Evolutionary conservation across 2,113 vertebrate genomes (phyloP).

Genomic region (Arizona elegans): DNA sequence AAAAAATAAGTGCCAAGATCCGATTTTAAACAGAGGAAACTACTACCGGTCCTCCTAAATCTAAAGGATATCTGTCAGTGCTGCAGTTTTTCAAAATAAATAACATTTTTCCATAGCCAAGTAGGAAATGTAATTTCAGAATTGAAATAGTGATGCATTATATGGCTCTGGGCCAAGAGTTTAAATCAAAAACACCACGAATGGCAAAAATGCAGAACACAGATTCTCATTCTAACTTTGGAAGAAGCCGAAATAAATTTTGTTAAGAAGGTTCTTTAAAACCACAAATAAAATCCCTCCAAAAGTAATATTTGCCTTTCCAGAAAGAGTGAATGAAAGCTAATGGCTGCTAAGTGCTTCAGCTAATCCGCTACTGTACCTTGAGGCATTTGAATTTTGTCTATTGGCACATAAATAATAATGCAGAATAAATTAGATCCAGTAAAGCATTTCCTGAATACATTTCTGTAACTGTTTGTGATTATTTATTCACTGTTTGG

Average conservation of each 20-base stretch:
- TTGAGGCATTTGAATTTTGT: conserved; percentile 44
- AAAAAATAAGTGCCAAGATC: background rate
- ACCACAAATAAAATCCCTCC: background rate
- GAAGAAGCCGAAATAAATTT: background rate
- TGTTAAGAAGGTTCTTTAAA: background rate
- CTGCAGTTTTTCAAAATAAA: background rate
- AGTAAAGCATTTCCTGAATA: conserved; percentile 50
- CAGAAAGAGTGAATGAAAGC: conserved; percentile 29
- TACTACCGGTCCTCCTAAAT: background rate
- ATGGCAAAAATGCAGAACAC: background rate
- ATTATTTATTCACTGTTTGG: conserved; percentile 64
- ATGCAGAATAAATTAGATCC: conserved; percentile 58
- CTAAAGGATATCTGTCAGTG: background rate
- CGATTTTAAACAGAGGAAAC: background rate
- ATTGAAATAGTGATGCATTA: background rate
- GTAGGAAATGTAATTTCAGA: background rate
- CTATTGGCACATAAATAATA: conserved; percentile 59
- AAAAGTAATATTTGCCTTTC: conserved; percentile 42
- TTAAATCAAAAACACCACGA: background rate
- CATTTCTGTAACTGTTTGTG: conserved; percentile 48
- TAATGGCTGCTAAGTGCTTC: conserved; percentile 40
- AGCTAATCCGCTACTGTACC: conserved; percentile 27
- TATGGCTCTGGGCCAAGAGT: background rate
- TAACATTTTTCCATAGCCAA: background rate
- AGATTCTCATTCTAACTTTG: background rate